Percentiles rank a stretch among this genome's conserved stretches.
These are phyloP conservation scores for Pogonocherus hispidulus DNA, from an alignment of 2,888 invertebrate genomes.

Conservation along the genomic window DNA sequence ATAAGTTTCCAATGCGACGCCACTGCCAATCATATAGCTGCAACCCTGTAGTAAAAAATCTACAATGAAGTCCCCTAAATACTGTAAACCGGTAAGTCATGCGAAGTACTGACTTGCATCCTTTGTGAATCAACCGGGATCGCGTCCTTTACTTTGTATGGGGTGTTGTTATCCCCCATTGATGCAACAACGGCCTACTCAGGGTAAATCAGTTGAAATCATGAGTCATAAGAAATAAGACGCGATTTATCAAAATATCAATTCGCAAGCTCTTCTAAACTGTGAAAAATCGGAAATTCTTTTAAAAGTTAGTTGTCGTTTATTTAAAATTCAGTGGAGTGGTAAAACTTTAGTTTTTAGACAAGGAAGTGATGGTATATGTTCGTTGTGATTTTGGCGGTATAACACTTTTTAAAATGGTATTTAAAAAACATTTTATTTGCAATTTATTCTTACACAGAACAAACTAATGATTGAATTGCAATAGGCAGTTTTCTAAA, in stretches of 20 bases:
- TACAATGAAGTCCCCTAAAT: slow-evolving; percentile 59
- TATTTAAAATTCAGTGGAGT: no score
- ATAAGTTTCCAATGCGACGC: slow-evolving; percentile 1
- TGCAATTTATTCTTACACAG: no score
- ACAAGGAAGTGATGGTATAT: neutral
- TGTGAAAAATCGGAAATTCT: neutral
- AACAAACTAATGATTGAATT: no score
- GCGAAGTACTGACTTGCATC: slow-evolving; percentile 52
- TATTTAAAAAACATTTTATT: no score
- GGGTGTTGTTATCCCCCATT: slow-evolving; percentile 61
- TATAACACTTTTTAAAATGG: no score
- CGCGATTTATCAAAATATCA: slow-evolving; percentile 56
- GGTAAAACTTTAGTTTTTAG: neutral
- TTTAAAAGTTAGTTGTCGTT: neutral
- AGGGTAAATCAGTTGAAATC: slow-evolving; percentile 61
- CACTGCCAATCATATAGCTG: slow-evolving; percentile 33
- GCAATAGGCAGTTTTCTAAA: no score
- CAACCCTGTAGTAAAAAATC: slow-evolving; percentile 54
- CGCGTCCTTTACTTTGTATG: slow-evolving; percentile 56
- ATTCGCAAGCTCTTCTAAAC: slow-evolving; percentile 29
- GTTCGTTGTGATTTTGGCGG: no score
- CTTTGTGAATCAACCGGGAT: slow-evolving; percentile 52
- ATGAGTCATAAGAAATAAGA: slow-evolving; percentile 61
- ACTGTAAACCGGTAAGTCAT: slow-evolving; percentile 61
- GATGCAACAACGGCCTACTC: slow-evolving; percentile 59